Percentiles rank a stretch among this genome's conserved stretches.
Evolutionary conservation across 35 echinoderm and acorn worm genomes (phyloP).

Genomic region (Apostichopus parvimensis): DNA sequence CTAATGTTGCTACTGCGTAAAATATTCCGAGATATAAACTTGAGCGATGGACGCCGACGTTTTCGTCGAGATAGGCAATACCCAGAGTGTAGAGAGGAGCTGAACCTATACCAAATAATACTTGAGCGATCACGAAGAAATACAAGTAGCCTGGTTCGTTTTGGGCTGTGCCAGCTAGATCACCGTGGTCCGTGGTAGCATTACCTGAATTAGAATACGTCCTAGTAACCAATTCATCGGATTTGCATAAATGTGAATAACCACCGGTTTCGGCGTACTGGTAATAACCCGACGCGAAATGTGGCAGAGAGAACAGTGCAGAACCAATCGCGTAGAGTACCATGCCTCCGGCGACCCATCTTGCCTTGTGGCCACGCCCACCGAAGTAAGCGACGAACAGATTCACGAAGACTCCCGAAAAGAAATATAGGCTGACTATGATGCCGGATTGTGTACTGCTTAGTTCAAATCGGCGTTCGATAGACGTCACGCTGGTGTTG

Average conservation of each 20-base stretch:
- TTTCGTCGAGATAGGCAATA: constrained; percentile 79
- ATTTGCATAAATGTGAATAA: constrained; percentile 33
- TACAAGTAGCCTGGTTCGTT: constrained; percentile 71
- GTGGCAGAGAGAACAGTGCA: constrained; percentile 69
- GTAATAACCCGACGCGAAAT: constrained; percentile 73
- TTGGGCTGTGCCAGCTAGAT: not conserved
- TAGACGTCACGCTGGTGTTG: constrained; percentile 58
- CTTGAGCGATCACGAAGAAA: constrained; percentile 75
- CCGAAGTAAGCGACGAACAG: constrained; percentile 78
- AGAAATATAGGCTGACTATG: constrained; percentile 76
- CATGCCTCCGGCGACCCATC: constrained; percentile 74
- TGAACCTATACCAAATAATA: constrained; percentile 67
- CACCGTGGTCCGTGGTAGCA: not conserved
- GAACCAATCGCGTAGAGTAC: constrained; percentile 58
- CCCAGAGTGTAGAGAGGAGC: constrained; percentile 81
- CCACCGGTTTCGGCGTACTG: constrained; percentile 40
- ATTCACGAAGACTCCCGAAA: constrained; percentile 59
- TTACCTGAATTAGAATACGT: not conserved
- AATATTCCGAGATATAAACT: constrained; percentile 80
- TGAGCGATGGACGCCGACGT: constrained; percentile 65
- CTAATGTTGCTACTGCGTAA: constrained; percentile 66
- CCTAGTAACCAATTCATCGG: not conserved
- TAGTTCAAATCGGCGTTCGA: constrained; percentile 79
- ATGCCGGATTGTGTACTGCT: constrained; percentile 72
- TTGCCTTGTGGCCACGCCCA: constrained; percentile 72